These are phyloP conservation scores for Pseudococcus jackbeardsleyi DNA, from an alignment of 2,888 invertebrate genomes.

Conservation along the genomic window DNA sequence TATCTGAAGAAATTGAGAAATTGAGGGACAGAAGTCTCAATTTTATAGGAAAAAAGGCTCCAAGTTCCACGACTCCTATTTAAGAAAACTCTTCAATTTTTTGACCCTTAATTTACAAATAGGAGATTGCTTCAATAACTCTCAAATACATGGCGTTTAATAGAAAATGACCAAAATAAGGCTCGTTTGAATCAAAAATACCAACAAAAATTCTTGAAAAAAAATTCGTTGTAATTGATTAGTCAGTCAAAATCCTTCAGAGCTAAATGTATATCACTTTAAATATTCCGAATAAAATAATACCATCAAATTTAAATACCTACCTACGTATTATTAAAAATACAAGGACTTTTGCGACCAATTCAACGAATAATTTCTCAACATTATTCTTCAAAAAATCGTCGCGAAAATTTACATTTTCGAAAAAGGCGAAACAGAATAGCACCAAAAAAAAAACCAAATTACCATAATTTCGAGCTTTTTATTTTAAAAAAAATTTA, in stretches of 20 bases:
- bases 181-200: no score
- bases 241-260: neutral
- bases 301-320: neutral
- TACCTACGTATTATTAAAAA: neutral
- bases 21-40: no score
- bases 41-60: no score
- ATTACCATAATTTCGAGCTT: neutral
- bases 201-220: no score
- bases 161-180: no score
- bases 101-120: no score
- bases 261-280: neutral
- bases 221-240: no score
- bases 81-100: no score
- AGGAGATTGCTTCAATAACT: no score
- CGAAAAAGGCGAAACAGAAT: neutral
- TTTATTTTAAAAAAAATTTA: neutral
- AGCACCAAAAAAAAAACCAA: neutral
- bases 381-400: neutral
- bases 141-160: no score
- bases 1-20: no score
- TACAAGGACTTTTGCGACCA: neutral
- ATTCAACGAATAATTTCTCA: neutral
- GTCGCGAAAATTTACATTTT: neutral
- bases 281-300: neutral
- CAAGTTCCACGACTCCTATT: no score